phyloP scores from a whole-genome alignment of 2,113 vertebrate genomes.

The Bettongia penicillata region DNA sequence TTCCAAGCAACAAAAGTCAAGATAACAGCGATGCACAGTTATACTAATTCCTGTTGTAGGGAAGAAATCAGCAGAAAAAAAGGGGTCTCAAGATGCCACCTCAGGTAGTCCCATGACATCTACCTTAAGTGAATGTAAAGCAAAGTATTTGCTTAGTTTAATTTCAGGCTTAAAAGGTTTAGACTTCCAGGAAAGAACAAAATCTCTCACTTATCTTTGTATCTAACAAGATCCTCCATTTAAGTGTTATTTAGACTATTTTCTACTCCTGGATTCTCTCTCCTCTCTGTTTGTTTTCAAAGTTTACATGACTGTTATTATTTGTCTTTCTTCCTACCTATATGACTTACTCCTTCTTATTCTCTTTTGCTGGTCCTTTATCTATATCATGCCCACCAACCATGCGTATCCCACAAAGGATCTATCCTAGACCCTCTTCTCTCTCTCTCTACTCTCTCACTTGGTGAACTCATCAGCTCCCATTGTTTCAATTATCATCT shows the following conservation, averaged over 20 bases:
- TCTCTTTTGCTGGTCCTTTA: neutral
- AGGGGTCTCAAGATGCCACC: neutral
- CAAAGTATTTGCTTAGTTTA: neutral
- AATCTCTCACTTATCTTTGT: neutral
- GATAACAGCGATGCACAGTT: neutral
- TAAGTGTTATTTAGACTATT: neutral
- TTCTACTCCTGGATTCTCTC: neutral
- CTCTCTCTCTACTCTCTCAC: neutral
- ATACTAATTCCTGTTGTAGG: neutral
- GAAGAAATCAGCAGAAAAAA: neutral
- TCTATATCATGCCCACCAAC: neutral
- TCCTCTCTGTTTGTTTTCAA: neutral
- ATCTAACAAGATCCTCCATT: neutral
- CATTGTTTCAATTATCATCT: neutral
- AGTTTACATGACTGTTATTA: neutral
- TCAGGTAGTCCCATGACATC: neutral
- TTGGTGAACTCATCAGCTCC: neutral
- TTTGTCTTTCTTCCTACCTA: neutral
- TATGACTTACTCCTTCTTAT: neutral
- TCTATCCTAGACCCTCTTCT: too few species aligned
- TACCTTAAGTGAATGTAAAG: neutral
- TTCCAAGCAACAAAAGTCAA: constrained; percentile 2
- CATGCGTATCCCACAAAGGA: neutral
- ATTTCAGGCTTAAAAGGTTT: neutral
- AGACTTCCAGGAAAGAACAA: neutral